Evolutionary conservation across 2,113 vertebrate genomes (phyloP).

Genomic region (Colius striatus): DNA sequence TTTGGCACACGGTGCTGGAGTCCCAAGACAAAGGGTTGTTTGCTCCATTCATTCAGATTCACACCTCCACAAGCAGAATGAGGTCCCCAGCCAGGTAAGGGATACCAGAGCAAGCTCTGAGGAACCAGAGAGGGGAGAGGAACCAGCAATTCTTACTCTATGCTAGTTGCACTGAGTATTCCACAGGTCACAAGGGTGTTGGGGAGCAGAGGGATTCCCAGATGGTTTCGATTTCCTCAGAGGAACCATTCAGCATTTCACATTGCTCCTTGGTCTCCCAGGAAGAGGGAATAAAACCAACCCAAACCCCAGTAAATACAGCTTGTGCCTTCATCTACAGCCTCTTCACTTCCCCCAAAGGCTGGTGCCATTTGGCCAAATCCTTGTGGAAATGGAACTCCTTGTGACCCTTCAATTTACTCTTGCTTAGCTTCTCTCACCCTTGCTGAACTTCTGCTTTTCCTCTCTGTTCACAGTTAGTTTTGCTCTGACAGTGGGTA

Average conservation of each 20-base stretch:
- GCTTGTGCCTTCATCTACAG: neutral
- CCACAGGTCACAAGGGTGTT: too few relatives aligned
- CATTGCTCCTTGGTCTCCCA: neutral
- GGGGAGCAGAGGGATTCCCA: neutral
- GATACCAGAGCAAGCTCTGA: neutral
- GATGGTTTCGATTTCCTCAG: neutral
- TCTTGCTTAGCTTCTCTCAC: neutral
- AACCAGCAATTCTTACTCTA: neutral
- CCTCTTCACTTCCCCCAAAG: too few relatives aligned
- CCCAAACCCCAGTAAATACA: neutral
- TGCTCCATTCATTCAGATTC: neutral
- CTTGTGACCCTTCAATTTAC: neutral
- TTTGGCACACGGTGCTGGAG: neutral
- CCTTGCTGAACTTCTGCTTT: neutral
- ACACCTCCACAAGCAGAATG: neutral
- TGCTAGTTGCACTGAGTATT: neutral
- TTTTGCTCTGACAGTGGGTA: neutral
- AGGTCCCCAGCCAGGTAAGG: neutral
- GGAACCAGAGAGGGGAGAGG: neutral
- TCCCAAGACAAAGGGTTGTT: neutral
- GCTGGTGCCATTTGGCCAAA: neutral
- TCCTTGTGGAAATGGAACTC: neutral
- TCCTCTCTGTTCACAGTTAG: neutral
- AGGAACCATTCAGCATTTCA: neutral
- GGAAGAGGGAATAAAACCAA: too few relatives aligned